These are phyloP conservation scores for Micrasema minimum DNA, from an alignment of 1,140 invertebrate genomes.

Conservation along the genomic window DNA sequence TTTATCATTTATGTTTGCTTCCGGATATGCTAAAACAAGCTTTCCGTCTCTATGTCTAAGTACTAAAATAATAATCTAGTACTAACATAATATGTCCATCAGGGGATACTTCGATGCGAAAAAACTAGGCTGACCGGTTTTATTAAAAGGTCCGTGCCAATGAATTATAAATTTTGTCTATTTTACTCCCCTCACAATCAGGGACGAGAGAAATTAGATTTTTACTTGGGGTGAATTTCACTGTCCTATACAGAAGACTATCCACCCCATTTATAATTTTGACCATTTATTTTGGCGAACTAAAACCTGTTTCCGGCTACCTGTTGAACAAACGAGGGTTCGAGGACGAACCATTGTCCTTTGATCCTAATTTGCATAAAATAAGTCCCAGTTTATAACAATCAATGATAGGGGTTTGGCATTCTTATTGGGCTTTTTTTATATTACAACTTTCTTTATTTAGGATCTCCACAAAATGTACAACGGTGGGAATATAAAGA, in stretches of 20 bases:
- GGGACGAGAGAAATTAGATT: conserved; percentile 1
- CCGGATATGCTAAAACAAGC: conserved; percentile 3
- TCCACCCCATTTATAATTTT: conserved; percentile 46
- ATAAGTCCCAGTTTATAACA: background rate
- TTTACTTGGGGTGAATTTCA: conserved; percentile 35
- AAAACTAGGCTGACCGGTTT: conserved; percentile 53
- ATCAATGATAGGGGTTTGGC: conserved; percentile 6
- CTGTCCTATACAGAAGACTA: conserved; percentile 45
- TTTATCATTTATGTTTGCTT: background rate
- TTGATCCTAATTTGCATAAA: conserved; percentile 34
- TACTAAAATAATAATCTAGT: background rate
- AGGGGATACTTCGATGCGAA: conserved; percentile 49
- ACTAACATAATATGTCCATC: conserved; percentile 38
- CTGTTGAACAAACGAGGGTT: conserved; percentile 42
- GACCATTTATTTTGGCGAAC: conserved; percentile 47
- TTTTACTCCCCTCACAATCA: conserved; percentile 15
- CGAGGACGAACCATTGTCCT: conserved; percentile 36
- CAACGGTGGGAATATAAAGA: conserved; percentile 1
- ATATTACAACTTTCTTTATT: no score
- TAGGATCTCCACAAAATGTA: background rate
- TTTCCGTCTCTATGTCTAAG: background rate
- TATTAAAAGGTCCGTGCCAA: conserved; percentile 25
- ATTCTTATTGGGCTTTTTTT: no score
- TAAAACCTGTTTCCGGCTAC: conserved; percentile 54
- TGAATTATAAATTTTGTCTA: conserved; percentile 34